Conservation (phyloP, 2,888 invertebrate species). For the Chesias legatella region DNA sequence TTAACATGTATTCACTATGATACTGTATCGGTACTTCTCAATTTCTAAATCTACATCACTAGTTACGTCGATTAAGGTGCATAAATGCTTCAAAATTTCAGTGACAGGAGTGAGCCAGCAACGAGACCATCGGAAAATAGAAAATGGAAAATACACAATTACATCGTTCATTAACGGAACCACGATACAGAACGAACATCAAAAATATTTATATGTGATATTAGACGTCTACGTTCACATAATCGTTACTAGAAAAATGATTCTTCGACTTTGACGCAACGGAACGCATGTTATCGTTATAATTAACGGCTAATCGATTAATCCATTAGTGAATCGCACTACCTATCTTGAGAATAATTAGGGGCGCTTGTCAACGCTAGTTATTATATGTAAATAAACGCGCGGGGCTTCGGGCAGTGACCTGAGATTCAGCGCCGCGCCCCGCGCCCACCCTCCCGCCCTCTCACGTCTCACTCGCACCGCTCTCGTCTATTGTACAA, state of each 20-base stretch:
- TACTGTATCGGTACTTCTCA: conserved; percentile 75
- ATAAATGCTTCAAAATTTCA: conserved; percentile 74
- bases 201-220: conserved; percentile 69
- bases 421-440: conserved; percentile 68
- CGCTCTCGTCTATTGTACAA: conserved; percentile 36
- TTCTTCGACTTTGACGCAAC: conserved; percentile 40
- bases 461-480: conserved; percentile 24
- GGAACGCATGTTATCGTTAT: conserved; percentile 46
- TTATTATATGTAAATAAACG: conserved; percentile 38
- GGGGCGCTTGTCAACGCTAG: conserved; percentile 27
- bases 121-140: conserved; percentile 63
- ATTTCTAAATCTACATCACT: conserved; percentile 73
- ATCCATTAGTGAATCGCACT: conserved; percentile 36
- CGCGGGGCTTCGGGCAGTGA: conserved; percentile 40
- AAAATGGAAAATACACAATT: conserved; percentile 64
- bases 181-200: conserved; percentile 76
- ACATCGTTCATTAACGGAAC: conserved; percentile 62
- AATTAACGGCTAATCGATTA: conserved; percentile 53
- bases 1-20: conserved; percentile 64
- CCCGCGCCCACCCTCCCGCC: too few relatives aligned
- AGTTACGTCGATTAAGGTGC: conserved; percentile 72
- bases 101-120: conserved; percentile 59
- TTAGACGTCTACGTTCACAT: conserved; percentile 67
- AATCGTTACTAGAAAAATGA: conserved; percentile 56
- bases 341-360: conserved; percentile 26